Conservation (phyloP, 1,140 invertebrate species). For the Bombus confusus region DNA sequence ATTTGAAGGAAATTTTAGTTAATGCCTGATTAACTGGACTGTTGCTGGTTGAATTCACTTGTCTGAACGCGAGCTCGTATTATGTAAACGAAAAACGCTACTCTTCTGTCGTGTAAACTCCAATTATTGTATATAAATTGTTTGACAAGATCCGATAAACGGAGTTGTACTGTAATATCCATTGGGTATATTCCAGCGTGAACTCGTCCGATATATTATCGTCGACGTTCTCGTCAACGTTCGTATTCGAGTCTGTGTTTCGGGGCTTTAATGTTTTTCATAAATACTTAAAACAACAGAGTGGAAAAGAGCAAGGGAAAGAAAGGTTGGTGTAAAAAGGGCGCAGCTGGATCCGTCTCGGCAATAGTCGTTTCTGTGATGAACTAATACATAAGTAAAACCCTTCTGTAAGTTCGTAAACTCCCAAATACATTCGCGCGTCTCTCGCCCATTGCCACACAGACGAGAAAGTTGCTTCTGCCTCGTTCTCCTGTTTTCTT, state of each 20-base stretch:
- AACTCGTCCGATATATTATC: not conserved
- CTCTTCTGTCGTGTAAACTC: too few species aligned
- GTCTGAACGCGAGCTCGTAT: too few species aligned
- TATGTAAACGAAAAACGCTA: too few species aligned
- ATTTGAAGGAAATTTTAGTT: too few species aligned
- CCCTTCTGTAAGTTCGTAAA: slow-evolving; percentile 61
- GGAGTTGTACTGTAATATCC: too few species aligned
- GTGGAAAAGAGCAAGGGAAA: slow-evolving; percentile 1
- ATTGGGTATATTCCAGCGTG: too few species aligned
- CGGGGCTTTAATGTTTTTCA: slow-evolving; percentile 47
- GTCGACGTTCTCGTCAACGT: not conserved
- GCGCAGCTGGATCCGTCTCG: slow-evolving; percentile 66
- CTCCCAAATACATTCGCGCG: slow-evolving; percentile 50
- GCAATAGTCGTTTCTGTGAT: slow-evolving; percentile 68
- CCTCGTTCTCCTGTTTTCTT: slow-evolving; percentile 11
- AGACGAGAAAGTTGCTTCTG: slow-evolving; percentile 36
- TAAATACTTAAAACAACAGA: slow-evolving; percentile 68
- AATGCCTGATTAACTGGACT: too few species aligned
- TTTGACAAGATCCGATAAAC: too few species aligned
- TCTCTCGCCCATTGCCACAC: not conserved
- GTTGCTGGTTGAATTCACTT: too few species aligned
- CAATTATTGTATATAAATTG: too few species aligned
- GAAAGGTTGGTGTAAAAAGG: slow-evolving; percentile 22
- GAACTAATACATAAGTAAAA: slow-evolving; percentile 75
- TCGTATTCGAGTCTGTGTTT: not conserved